phyloP scores from a whole-genome alignment of 2,113 vertebrate species.

The Larimichthys crocea region DNA sequence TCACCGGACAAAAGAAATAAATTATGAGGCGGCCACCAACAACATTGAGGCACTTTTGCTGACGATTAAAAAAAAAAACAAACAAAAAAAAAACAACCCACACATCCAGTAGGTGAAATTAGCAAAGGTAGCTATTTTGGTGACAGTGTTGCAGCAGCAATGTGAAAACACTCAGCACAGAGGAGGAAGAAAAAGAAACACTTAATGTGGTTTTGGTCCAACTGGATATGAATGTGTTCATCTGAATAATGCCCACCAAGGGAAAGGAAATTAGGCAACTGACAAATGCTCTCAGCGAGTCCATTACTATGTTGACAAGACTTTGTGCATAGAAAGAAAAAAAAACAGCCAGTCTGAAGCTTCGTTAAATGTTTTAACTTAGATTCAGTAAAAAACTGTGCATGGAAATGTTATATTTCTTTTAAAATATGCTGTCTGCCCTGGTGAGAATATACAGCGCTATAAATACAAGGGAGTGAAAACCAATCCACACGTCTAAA shows the following conservation, averaged over 20 bases:
- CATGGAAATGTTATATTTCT: neutral
- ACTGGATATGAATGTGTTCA: slow-evolving; percentile 15
- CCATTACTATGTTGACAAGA: neutral
- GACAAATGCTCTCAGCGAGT: neutral
- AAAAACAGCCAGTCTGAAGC: neutral
- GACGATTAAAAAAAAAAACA: slow-evolving; percentile 57
- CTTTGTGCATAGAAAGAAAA: neutral
- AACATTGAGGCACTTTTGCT: slow-evolving; percentile 63
- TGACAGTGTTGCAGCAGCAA: slow-evolving; percentile 24
- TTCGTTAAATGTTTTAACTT: neutral
- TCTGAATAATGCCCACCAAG: slow-evolving; percentile 9
- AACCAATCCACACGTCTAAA: slow-evolving; percentile 40
- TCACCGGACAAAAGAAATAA: slow-evolving; percentile 73
- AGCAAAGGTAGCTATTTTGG: slow-evolving; percentile 56
- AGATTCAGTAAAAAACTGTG: neutral
- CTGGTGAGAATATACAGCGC: slow-evolving; percentile 7
- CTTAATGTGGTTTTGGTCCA: neutral
- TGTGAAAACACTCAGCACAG: slow-evolving; percentile 14
- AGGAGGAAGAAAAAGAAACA: slow-evolving; percentile 16
- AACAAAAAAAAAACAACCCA: neutral
- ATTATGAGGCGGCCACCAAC: slow-evolving; percentile 54
- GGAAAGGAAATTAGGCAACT: slow-evolving; percentile 29
- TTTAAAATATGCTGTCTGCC: neutral
- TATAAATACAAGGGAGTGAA: slow-evolving; percentile 27
- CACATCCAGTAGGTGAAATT: slow-evolving; percentile 53